Conservation (phyloP, 1,140 invertebrate species). For the roundworm (Caenorhabditis elegans) region WBcel235 BX284605.5:10015001-10015500, state of each 20-base stretch:
- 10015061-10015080: background rate
- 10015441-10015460: slow-evolving; percentile 23
- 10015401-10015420: background rate
- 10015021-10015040: no score
- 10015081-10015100: background rate
- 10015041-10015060: no score
- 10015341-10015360: slow-evolving; percentile 2
- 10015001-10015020: background rate
- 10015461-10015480: background rate
- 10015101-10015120: background rate
- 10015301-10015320: background rate
- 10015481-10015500: no score
- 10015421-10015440: background rate
- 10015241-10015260: background rate
- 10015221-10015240: background rate
- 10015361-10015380: background rate
- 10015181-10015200: no score
- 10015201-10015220: no score
- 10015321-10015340: background rate
- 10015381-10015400: background rate
- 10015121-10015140: no score
- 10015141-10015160: no score
- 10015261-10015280: background rate
- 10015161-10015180: no score
- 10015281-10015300: background rate